Percentiles rank a stretch among this genome's conserved stretches.
These are phyloP conservation scores for Brachionus asplanchnoidis DNA, from an alignment of 1,140 invertebrate species.

Conservation along the genomic window DNA sequence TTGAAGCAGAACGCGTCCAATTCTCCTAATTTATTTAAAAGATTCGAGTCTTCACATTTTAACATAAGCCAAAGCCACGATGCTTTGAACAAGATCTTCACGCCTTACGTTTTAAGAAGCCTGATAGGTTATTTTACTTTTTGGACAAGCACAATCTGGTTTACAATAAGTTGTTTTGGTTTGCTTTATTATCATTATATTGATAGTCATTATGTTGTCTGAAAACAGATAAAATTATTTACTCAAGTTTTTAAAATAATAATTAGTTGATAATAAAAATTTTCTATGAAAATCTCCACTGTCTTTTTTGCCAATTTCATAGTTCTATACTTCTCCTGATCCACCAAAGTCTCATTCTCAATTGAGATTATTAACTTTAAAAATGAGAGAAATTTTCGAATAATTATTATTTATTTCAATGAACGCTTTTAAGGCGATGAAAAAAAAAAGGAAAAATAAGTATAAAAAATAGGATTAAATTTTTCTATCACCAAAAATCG, in stretches of 20 bases:
- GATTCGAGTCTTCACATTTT: not conserved
- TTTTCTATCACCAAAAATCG: no score
- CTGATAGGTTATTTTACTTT: conserved; percentile 41
- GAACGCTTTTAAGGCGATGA: no score
- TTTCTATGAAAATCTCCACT: no score
- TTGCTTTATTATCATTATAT: conserved; percentile 34
- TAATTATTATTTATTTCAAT: no score
- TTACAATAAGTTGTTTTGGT: conserved; percentile 36
- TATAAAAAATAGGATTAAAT: no score
- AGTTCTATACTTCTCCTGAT: no score
- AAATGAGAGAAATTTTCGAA: no score
- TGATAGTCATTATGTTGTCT: not conserved
- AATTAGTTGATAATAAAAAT: no score
- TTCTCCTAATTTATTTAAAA: not conserved
- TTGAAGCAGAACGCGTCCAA: not conserved
- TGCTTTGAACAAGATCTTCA: conserved; percentile 1
- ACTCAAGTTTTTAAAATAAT: not conserved
- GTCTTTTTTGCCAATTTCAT: no score
- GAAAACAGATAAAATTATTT: not conserved
- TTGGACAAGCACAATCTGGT: conserved; percentile 33
- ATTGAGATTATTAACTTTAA: no score
- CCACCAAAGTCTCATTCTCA: no score
- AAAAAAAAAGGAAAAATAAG: no score
- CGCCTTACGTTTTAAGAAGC: not conserved
- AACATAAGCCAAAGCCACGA: conserved; percentile 7